Conservation (phyloP, 2,113 vertebrate genomes). For the Hypocryptadius cinnamomeus region DNA sequence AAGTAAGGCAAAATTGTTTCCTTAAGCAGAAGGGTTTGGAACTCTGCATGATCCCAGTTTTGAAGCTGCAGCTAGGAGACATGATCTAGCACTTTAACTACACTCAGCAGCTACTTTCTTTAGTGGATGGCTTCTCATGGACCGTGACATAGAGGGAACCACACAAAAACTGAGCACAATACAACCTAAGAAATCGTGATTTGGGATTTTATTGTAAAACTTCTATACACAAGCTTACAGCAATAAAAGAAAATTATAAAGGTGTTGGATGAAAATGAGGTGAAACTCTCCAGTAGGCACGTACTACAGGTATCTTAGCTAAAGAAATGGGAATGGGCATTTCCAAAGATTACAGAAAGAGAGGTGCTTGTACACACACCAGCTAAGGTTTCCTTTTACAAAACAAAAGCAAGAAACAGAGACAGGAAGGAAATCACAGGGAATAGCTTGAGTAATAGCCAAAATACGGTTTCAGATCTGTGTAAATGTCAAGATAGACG, state of each 20-base stretch:
- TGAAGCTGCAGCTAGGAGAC: background rate
- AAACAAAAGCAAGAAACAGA: constrained; percentile 22
- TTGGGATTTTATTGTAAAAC: background rate
- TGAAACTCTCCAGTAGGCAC: background rate
- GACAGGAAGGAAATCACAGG: constrained; percentile 35
- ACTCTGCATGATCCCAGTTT: background rate
- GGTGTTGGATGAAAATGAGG: background rate
- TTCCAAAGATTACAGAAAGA: background rate
- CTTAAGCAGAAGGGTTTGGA: background rate
- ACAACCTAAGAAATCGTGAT: background rate
- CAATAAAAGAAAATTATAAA: background rate
- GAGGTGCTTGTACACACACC: background rate
- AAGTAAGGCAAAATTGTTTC: background rate
- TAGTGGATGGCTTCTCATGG: background rate
- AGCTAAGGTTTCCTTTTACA: background rate
- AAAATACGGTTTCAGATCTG: background rate
- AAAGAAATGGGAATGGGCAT: background rate
- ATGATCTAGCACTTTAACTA: background rate
- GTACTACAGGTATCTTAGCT: background rate
- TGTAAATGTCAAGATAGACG: background rate
- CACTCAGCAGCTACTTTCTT: background rate
- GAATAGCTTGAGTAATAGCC: background rate
- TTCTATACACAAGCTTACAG: background rate
- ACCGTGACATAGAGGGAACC: background rate
- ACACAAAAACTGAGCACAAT: background rate